Evolutionary conservation across 1,140 invertebrate species (phyloP).

Genomic region (Drosophila willistoni): DNA sequence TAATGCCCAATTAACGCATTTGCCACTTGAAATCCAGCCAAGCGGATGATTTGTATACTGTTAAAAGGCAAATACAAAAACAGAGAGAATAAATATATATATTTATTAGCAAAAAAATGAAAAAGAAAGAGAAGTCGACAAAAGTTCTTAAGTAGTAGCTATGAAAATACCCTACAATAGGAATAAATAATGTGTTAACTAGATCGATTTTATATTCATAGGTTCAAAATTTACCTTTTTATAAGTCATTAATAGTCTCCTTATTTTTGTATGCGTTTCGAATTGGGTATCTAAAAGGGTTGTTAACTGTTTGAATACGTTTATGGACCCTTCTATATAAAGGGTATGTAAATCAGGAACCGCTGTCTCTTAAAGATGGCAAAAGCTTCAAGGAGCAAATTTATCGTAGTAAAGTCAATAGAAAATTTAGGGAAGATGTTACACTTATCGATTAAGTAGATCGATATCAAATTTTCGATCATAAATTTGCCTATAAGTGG

Average conservation of each 20-base stretch:
- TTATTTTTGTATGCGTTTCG: neutral
- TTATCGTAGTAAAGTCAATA: too few species aligned
- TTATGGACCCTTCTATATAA: neutral
- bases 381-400: too few species aligned
- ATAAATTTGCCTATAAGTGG: too few species aligned
- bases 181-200: too few species aligned
- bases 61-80: conserved; percentile 48
- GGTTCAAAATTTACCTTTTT: too few species aligned
- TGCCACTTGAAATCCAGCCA: conserved; percentile 67
- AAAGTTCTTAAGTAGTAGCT: neutral
- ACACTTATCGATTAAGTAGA: too few species aligned
- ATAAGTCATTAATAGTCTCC: too few species aligned
- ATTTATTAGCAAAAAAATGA: too few species aligned
- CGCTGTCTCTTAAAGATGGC: conserved; percentile 22
- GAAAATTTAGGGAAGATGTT: too few species aligned
- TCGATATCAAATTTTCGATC: too few species aligned
- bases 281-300: neutral
- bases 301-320: too few species aligned
- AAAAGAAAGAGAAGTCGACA: neutral
- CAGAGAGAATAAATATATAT: conserved; percentile 22
- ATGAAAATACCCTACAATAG: neutral
- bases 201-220: too few species aligned
- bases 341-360: conserved; percentile 45
- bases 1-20: conserved; percentile 79
- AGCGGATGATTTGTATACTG: conserved; percentile 65